Percentiles rank a stretch among this genome's conserved stretches.
Conservation (phyloP, 1,140 invertebrate species). For the Zaprionus africanus region DNA sequence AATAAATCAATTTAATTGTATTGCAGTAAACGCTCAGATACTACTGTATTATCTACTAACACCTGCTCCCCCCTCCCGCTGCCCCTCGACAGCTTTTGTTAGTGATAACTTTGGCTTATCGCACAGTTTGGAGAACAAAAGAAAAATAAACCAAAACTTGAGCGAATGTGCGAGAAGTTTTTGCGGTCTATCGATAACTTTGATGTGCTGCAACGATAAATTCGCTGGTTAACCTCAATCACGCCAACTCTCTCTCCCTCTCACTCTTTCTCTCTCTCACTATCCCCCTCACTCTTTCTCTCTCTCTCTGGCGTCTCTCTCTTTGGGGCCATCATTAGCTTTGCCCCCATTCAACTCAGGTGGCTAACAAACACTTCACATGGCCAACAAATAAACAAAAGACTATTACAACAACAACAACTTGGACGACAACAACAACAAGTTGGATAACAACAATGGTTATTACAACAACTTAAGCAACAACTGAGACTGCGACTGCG, state of each 20-base stretch:
- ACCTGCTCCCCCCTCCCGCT: not conserved
- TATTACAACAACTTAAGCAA: conserved; percentile 10
- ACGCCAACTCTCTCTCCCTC: not conserved
- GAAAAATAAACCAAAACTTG: not conserved
- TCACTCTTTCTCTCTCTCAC: not conserved
- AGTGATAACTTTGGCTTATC: not conserved
- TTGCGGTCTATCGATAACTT: conserved; percentile 3
- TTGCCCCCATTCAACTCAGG: conserved; percentile 34
- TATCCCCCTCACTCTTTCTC: too few relatives aligned
- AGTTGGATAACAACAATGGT: not conserved
- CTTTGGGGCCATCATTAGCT: conserved; percentile 1
- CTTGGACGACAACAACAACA: conserved; percentile 5
- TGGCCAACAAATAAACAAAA: conserved; percentile 24
- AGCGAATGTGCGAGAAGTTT: conserved; percentile 10
- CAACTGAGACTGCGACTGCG: not conserved
- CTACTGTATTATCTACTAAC: conserved; percentile 1
- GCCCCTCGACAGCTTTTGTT: not conserved
- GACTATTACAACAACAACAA: conserved; percentile 20
- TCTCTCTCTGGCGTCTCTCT: not conserved
- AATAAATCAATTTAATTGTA: conserved; percentile 4
- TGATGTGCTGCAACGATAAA: not conserved
- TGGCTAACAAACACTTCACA: conserved; percentile 49
- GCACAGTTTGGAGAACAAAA: not conserved
- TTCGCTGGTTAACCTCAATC: not conserved
- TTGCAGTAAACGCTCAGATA: not conserved